These are phyloP conservation scores for Chauna torquata DNA, from an alignment of 2,113 vertebrate genomes.

Conservation along the genomic window DNA sequence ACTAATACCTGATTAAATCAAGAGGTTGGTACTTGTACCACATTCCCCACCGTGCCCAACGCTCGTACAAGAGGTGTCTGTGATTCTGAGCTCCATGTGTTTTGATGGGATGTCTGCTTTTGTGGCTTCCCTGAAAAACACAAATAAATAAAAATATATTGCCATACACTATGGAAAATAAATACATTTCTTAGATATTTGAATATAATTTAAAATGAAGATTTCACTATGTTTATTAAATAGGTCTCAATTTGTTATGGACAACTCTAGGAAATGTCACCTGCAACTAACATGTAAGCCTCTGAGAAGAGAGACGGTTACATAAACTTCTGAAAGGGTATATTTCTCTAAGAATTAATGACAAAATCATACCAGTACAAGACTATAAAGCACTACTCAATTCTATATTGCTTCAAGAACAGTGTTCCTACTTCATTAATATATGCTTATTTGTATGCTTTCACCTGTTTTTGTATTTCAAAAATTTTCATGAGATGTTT, in stretches of 20 bases:
- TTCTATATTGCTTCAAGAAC: background rate
- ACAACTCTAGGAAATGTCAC: background rate
- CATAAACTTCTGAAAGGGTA: background rate
- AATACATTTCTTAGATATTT: background rate
- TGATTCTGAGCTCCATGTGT: slow-evolving; percentile 96
- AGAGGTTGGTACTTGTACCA: slow-evolving; percentile 99
- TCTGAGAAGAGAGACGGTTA: background rate
- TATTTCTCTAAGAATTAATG: background rate
- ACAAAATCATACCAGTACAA: background rate
- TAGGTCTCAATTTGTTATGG: background rate
- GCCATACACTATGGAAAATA: background rate
- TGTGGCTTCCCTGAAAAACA: slow-evolving; percentile 90
- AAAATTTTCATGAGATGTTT: background rate
- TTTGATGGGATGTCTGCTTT: slow-evolving; percentile 94
- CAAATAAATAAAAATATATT: background rate
- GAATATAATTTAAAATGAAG: background rate
- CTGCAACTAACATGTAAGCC: background rate
- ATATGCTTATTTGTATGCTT: background rate
- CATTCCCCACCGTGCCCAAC: slow-evolving; percentile 98
- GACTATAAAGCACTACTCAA: background rate
- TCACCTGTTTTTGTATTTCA: background rate
- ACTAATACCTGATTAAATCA: slow-evolving; percentile 92
- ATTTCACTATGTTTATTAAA: background rate
- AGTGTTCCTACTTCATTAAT: background rate
- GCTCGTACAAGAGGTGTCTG: slow-evolving; percentile 94